A percentile compares a stretch with the other conserved stretches of the same genome.
Conservation (phyloP, 2,888 invertebrate genomes). For the Drosophila helvetica region DNA sequence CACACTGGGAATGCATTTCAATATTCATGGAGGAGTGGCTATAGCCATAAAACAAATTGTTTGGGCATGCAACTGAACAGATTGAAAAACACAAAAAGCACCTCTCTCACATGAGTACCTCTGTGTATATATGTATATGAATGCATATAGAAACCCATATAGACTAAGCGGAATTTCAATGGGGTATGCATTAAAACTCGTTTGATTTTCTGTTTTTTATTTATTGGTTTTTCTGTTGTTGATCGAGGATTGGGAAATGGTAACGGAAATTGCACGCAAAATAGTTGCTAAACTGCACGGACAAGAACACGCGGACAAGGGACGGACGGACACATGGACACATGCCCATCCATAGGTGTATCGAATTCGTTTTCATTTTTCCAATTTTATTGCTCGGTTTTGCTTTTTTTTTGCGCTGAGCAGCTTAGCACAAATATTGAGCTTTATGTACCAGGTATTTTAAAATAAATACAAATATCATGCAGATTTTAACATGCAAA, state of each 20-base stretch:
- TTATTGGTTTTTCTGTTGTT: constrained; percentile 21
- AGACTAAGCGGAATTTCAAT: constrained; percentile 20
- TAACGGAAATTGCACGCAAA: constrained; percentile 53
- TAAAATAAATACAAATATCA: constrained; percentile 53
- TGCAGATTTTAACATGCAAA: constrained; percentile 65
- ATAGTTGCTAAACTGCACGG: constrained; percentile 64
- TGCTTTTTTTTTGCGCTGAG: constrained; percentile 29
- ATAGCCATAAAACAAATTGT: constrained; percentile 48
- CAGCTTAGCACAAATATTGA: constrained; percentile 47
- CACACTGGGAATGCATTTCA: constrained; percentile 28
- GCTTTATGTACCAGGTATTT: constrained; percentile 42
- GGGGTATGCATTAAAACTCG: constrained; percentile 24
- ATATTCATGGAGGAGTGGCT: constrained; percentile 46
- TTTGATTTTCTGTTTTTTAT: constrained; percentile 49
- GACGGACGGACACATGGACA: background rate
- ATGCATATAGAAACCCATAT: constrained; percentile 8
- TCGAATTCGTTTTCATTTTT: constrained; percentile 18
- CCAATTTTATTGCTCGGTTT: constrained; percentile 25
- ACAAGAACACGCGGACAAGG: constrained; percentile 18
- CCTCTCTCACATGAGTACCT: background rate
- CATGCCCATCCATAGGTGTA: background rate
- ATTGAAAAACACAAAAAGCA: constrained; percentile 45
- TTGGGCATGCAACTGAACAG: constrained; percentile 65
- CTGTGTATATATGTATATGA: background rate
- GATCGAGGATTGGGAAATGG: constrained; percentile 19